Base-by-base conservation (phyloP, 2,113 vertebrate genomes). In the Pachyramphus minor region DNA sequence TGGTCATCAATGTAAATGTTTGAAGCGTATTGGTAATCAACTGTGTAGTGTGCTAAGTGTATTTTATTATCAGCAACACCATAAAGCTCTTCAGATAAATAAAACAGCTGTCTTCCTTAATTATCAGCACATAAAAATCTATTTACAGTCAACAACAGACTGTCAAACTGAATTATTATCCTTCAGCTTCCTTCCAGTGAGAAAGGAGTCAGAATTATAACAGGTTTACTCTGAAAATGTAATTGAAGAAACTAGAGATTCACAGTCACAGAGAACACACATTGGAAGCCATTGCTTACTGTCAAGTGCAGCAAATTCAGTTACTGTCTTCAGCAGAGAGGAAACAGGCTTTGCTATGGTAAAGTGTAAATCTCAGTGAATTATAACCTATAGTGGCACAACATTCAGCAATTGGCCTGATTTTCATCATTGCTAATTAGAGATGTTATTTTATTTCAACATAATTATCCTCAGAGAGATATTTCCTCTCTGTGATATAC, bases 21-120 rank as follows among this genome's bases (percentile, higher is more conserved):
- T 95, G 75, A 95, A 24, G 67, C 25, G 67, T 39, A 88, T 62
- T 96, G 95, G 97, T 97, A 98, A 98, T 96, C n/a, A n/a, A 67
- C 96, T 96, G 74, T 91, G 97, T 97, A 96, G 90, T 87, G 93
- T 96, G 97, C 96, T 97, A 97, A 98, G 96, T 87, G 87, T 96
- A 95, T 97, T 98, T 97, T 97, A 97, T 96, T 96, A 97, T 97
- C 91, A 83, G 80, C 59, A 64, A 91, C 94, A 97, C 95, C 79
- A 97, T 96, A 96, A 97, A 98, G 95, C 93, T 94, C 28, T 81
- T 92, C 67, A 79, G 45, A 90, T 77, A 96, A 96, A 93, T 68
- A 92, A 96, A 95, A 94, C 67, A 97, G 68, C 88, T 89, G 58
- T 71, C 90, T 82, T 87, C 71, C 63, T 93, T 93, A 92, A 95